Evolutionary conservation across 2,797 vertebrate species (phyloP), one percentile per base, ranked within the genome.

Genomic region (Manis javanica): DNA sequence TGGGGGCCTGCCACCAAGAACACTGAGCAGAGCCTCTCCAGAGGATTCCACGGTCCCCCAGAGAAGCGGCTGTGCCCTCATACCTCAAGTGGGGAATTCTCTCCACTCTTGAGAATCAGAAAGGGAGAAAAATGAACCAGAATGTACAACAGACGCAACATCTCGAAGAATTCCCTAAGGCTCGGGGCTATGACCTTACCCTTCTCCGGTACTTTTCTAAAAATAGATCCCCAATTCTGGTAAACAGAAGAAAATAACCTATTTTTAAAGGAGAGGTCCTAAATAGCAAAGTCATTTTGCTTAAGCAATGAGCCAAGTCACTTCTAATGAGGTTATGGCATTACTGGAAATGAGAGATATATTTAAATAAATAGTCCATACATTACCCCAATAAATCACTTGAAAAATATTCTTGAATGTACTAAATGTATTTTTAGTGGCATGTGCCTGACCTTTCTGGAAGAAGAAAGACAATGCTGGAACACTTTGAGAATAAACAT

Each of bases 291-390:
- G 93, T 96, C 96, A 97, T 97, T 97, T 97, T 92, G 72, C 93
- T 95, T 97, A 97, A 97, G 94, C 97, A 96, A 96, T 97, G 97
- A 98, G 96, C 97, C 97, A 97, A 94, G 91, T 98, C 77, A 11
- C 85, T 95, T 96, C 96, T 97, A 97, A 97, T 97, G 97, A 97
- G 95, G 91, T 86, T 97, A 84, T 88, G 81, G 90, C 89, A 90
- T 98, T 98, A 96, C 98, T 97, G 96, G 94, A 97, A 97, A 97
- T 96, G 91, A 85, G 89, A 96, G 87, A 92, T 94, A 97, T 96
- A 97, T 97, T 96, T 97, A 97, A 97, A 97, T 95, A 97, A 96
- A 97, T 97, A 96, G 94, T 87, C 89, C 81, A 92, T 96, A 93
- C 89, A 86, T 96, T 96, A 89, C 75, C 75, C 75, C 91, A 93